A percentile compares a stretch with the other conserved stretches of the same genome.
phyloP scores from a whole-genome alignment of 2,113 vertebrate genomes.

The Arizona elegans region DNA sequence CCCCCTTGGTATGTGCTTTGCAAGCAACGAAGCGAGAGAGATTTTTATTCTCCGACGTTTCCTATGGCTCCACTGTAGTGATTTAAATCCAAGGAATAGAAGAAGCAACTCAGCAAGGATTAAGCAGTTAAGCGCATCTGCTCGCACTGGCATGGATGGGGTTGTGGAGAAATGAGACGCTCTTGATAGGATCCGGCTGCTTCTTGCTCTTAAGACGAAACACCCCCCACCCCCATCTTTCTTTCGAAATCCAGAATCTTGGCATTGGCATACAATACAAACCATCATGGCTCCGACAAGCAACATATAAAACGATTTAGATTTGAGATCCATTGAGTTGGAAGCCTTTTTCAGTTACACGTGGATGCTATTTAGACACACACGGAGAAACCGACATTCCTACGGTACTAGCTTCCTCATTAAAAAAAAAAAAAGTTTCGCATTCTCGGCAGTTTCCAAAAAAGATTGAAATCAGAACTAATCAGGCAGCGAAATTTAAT shows the following conservation, averaged over 20 bases:
- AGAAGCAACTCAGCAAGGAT: not conserved
- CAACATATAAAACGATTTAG: slow-evolving; percentile 21
- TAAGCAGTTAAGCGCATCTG: not conserved
- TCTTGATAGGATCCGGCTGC: not conserved
- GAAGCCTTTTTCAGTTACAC: slow-evolving; percentile 37
- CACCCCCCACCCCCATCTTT: not conserved
- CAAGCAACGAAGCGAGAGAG: slow-evolving; percentile 17
- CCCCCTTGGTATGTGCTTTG: slow-evolving; percentile 1
- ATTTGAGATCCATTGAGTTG: slow-evolving; percentile 31
- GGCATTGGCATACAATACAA: slow-evolving; percentile 13
- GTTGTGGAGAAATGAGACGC: not conserved
- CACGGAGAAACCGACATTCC: not conserved
- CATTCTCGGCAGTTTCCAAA: slow-evolving; percentile 16
- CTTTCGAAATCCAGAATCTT: not conserved
- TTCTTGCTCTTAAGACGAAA: not conserved
- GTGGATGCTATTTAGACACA: slow-evolving; percentile 35
- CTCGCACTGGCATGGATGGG: not conserved
- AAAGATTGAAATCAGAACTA: slow-evolving; percentile 51
- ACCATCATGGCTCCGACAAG: slow-evolving; percentile 13
- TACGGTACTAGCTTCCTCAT: slow-evolving; percentile 24
- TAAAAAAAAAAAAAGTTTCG: not conserved
- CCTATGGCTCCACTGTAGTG: slow-evolving; percentile 3
- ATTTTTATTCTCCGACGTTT: not conserved
- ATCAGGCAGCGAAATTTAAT: slow-evolving; percentile 54
- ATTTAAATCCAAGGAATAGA: not conserved